Percentiles rank a stretch among this genome's conserved stretches.
These are phyloP conservation scores for Gymnorhina tibicen DNA, from an alignment of 2,113 vertebrate genomes.

Conservation along the genomic window DNA sequence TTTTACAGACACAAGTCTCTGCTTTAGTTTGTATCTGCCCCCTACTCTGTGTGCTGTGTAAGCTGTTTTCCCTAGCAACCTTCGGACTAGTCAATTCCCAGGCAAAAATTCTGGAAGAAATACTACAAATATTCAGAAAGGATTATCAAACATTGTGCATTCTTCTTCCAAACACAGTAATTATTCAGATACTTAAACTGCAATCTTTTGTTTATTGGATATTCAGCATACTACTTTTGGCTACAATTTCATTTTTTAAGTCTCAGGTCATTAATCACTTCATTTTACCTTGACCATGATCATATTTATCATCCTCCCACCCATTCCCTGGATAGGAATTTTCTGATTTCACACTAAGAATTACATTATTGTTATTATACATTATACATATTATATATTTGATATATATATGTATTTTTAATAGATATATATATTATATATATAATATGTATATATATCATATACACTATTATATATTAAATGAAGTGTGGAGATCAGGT, in stretches of 20 bases:
- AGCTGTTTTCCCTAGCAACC: constrained; percentile 33
- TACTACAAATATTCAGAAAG: constrained; percentile 41
- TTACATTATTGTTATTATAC: background rate
- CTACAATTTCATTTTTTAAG: background rate
- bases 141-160: background rate
- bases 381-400: too few species aligned
- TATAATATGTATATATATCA: too few species aligned
- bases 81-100: constrained; percentile 42
- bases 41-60: background rate
- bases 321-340: background rate
- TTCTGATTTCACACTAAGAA: background rate
- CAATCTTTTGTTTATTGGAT: constrained; percentile 46
- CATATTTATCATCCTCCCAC: background rate
- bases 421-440: too few species aligned
- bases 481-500: background rate
- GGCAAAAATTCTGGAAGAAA: constrained; percentile 5
- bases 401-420: too few species aligned
- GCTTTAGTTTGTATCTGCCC: background rate
- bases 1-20: background rate
- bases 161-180: constrained; percentile 48
- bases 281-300: background rate
- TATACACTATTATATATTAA: background rate
- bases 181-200: constrained; percentile 58
- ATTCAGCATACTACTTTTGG: background rate
- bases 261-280: background rate